Evolutionary conservation across 1,140 invertebrate genomes (phyloP).

Genomic region (Bactericera cockerelli): DNA sequence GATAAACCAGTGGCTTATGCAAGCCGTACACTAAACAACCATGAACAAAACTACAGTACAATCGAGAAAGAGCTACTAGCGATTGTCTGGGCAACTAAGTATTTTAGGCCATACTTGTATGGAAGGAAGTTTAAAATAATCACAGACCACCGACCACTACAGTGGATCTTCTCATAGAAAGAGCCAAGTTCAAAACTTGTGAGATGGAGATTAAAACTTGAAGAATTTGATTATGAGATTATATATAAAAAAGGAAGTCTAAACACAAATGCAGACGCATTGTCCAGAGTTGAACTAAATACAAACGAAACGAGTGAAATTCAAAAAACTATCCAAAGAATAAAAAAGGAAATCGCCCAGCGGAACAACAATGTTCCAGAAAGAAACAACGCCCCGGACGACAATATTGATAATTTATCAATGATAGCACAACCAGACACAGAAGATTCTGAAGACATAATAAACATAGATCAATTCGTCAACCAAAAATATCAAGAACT

Average conservation of each 20-base stretch:
- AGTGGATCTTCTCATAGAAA: slow-evolving; percentile 27
- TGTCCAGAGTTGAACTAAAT: slow-evolving; percentile 17
- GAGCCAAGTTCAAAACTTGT: slow-evolving; percentile 18
- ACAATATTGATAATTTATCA: no score
- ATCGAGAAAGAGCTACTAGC: slow-evolving; percentile 26
- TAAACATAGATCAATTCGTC: no score
- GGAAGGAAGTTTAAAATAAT: slow-evolving; percentile 27
- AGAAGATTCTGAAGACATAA: no score
- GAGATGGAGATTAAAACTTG: slow-evolving; percentile 16
- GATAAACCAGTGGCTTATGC: slow-evolving; percentile 24
- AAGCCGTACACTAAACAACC: slow-evolving; percentile 20
- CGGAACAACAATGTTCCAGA: no score
- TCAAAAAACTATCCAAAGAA: no score
- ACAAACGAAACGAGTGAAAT: neutral
- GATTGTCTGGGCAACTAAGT: slow-evolving; percentile 26
- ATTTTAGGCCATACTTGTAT: slow-evolving; percentile 28
- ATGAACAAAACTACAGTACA: slow-evolving; percentile 22
- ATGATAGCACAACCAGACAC: no score
- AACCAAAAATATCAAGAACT: no score
- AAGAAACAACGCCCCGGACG: no score
- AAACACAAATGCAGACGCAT: slow-evolving; percentile 22
- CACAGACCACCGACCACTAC: slow-evolving; percentile 30
- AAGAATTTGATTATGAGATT: slow-evolving; percentile 15
- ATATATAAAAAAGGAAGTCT: slow-evolving; percentile 19
- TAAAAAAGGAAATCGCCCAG: no score